Conservation (phyloP, 2,888 invertebrate genomes). For the Slavum lentiscoides region DNA sequence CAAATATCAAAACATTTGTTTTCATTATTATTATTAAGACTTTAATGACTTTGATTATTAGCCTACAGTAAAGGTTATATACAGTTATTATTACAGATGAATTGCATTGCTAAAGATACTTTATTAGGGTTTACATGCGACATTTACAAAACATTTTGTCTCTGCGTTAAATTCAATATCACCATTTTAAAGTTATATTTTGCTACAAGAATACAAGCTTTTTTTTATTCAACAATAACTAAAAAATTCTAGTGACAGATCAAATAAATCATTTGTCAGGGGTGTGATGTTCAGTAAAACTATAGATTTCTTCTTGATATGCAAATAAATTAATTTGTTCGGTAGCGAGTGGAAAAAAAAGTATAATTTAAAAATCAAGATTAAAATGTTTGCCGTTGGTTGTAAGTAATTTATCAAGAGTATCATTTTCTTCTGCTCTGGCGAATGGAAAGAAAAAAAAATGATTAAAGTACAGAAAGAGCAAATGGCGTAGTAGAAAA, state of each 20-base stretch:
- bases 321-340: not conserved
- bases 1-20: too few relatives aligned
- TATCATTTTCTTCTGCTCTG: slow-evolving; percentile 25
- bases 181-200: too few relatives aligned
- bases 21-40: too few relatives aligned
- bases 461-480: slow-evolving; percentile 39
- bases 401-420: slow-evolving; percentile 30
- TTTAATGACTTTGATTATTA: too few relatives aligned
- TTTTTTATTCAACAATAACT: too few relatives aligned
- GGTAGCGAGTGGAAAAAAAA: not conserved
- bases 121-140: too few relatives aligned
- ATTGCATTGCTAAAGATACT: not conserved
- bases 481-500: slow-evolving; percentile 28
- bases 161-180: too few relatives aligned
- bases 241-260: too few relatives aligned
- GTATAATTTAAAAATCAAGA: slow-evolving; percentile 16
- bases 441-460: slow-evolving; percentile 21
- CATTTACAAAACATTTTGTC: too few relatives aligned
- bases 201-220: too few relatives aligned
- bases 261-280: not conserved
- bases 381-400: slow-evolving; percentile 22
- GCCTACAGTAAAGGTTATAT: not conserved
- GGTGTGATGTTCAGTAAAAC: not conserved
- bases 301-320: not conserved
- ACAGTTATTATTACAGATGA: not conserved